Base-by-base conservation (phyloP, 2,888 invertebrate genomes). In the Noctua pronuba region DNA sequence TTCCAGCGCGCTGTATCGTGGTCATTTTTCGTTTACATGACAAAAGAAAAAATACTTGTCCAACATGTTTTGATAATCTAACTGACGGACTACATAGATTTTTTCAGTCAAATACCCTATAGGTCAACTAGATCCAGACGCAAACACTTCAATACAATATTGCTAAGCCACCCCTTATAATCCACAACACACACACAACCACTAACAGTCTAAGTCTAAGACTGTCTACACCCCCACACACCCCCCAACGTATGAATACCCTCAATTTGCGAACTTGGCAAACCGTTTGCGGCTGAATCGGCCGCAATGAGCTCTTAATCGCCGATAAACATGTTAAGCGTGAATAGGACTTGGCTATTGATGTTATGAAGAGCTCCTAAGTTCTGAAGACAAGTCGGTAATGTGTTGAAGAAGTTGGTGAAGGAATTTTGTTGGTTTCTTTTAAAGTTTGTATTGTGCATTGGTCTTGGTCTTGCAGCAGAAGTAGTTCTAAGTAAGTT, bases 231-330 rank as follows among this genome's bases (percentile, higher is more conserved):
- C 70, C 72, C 67, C 49, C 28, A 60, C 62, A 77, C 35, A 62
- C 38, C 62, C 58, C 55, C 58, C 8, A 69, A 66, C 69, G 86
- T 85, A 83, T 92, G 92, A 92, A 91, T 91, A 88, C 88, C 89
- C 88, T 89, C 91, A 92, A 93, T 93, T 91, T 90, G 88, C 80
- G 76, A 87, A 88, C 91, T 92, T 92, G 75, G 87, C 89, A 84
- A 91, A 91, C 91, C 69, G 80, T 83, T 90, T 76, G 91, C 80
- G 88, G 88, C 86, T 88, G 89, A 88, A 83, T 92, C 89, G 88
- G 84, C 78, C 76, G 65, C 84, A 88, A 86, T 89, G 82, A 86
- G 83, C 80, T 75, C 86, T 89, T 92, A 91, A 93, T 92, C 90
- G 88, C 74, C 86, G 75, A 84, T 88, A 88, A 88, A 87, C 84